A percentile compares a stretch with the other conserved stretches of the same genome.
Conservation (phyloP, 2,797 vertebrate genomes). For the Nyctibius grandis region DNA sequence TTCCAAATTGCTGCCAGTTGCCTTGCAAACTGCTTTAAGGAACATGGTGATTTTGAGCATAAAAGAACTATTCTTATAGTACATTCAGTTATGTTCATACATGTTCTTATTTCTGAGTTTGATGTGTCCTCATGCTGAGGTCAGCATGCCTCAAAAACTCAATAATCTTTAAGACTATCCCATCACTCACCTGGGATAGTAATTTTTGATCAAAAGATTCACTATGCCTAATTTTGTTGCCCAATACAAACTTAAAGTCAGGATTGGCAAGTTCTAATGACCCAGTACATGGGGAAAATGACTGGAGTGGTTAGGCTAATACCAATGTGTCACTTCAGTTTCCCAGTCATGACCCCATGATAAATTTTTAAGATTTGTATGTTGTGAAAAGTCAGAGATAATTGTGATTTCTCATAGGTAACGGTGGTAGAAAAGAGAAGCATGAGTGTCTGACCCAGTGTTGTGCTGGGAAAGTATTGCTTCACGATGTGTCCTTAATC, state of each 20-base stretch:
- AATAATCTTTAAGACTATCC: neutral
- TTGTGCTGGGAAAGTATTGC: neutral
- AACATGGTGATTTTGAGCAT: neutral
- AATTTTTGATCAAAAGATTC: neutral
- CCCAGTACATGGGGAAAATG: neutral
- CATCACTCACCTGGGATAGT: neutral
- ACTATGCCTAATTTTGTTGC: neutral
- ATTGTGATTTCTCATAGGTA: neutral
- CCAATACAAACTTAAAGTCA: neutral
- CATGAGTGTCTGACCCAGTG: conserved; percentile 6
- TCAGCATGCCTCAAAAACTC: neutral
- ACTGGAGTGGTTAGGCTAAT: neutral
- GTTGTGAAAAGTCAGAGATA: neutral
- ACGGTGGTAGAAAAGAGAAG: conserved; percentile 19
- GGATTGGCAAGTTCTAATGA: neutral
- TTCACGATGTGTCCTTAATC: neutral
- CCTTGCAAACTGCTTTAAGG: neutral
- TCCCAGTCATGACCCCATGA: neutral
- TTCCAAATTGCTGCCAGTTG: neutral
- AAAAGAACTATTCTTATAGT: neutral
- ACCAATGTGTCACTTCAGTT: neutral
- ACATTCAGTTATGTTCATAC: neutral
- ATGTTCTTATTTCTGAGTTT: conserved; percentile 20
- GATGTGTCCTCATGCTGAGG: neutral
- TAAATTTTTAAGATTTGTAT: neutral